Evolutionary conservation across 2,797 vertebrate genomes (phyloP).

Genomic region (Clarias laeviceps): DNA sequence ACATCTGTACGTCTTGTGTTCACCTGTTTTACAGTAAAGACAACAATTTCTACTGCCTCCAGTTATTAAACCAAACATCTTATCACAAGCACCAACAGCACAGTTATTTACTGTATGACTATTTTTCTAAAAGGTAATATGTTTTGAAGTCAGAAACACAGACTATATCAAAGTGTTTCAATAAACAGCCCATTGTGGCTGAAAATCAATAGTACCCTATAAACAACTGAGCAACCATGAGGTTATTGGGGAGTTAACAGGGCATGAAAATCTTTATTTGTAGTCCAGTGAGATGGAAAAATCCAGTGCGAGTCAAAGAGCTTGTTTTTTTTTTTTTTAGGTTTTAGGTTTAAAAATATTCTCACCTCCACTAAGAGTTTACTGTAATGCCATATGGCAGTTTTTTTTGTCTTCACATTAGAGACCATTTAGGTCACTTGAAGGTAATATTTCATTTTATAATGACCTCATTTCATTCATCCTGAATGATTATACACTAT

Average conservation of each 20-base stretch:
- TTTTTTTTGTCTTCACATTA: neutral
- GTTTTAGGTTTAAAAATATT: neutral
- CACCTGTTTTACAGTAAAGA: slow-evolving; percentile 35
- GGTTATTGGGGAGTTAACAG: slow-evolving; percentile 52
- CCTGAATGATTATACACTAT: neutral
- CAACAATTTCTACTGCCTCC: slow-evolving; percentile 46
- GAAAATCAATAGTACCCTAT: slow-evolving; percentile 71
- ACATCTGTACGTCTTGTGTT: slow-evolving; percentile 26
- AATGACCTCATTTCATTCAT: slow-evolving; percentile 4
- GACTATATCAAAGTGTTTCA: slow-evolving; percentile 65
- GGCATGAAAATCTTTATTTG: slow-evolving; percentile 42
- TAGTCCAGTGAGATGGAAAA: neutral
- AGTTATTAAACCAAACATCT: slow-evolving; percentile 42
- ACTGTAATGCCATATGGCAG: neutral
- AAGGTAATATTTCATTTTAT: neutral
- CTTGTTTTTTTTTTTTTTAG: neutral
- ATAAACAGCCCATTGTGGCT: slow-evolving; percentile 62
- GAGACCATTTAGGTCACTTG: neutral
- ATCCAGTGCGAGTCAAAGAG: neutral
- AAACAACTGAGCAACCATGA: slow-evolving; percentile 45
- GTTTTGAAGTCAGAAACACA: slow-evolving; percentile 63
- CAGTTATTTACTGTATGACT: slow-evolving; percentile 53
- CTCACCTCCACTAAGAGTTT: neutral
- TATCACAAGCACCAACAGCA: slow-evolving; percentile 38
- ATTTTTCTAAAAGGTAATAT: slow-evolving; percentile 74